These are phyloP conservation scores for Tipula lateralis DNA, from an alignment of 2,888 invertebrate species.

Conservation along the genomic window DNA sequence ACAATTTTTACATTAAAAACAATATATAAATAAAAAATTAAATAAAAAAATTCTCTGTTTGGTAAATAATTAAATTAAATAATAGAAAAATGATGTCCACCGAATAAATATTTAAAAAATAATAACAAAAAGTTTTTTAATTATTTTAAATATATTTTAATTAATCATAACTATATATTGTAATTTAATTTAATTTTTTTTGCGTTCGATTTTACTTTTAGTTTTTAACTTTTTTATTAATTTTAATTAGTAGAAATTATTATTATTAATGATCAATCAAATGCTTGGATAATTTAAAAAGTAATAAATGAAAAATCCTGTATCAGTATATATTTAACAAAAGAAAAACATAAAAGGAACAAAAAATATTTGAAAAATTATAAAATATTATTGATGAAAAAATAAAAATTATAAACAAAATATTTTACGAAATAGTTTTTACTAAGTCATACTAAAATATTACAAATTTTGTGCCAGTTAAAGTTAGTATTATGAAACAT, in stretches of 20 bases:
- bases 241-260: constrained; percentile 24
- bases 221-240: neutral
- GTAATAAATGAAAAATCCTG: neutral
- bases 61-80: constrained; percentile 13
- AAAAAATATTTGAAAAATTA: constrained; percentile 15
- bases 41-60: constrained; percentile 2
- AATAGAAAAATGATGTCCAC: constrained; percentile 19
- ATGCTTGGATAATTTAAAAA: constrained; percentile 11
- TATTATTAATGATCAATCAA: constrained; percentile 11
- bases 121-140: neutral
- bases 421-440: too few relatives aligned
- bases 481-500: too few relatives aligned
- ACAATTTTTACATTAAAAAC: neutral
- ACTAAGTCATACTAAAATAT: too few relatives aligned
- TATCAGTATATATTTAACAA: constrained; percentile 5
- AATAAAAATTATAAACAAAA: neutral
- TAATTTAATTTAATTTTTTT: constrained; percentile 1
- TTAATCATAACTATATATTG: neutral
- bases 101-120: constrained; percentile 12
- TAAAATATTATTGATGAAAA: constrained; percentile 20
- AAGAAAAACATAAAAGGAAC: neutral
- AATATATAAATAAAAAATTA: constrained; percentile 1
- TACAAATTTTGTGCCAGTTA: too few relatives aligned
- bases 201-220: neutral
- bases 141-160: neutral